These are phyloP conservation scores for Gymnocheta viridis DNA, from an alignment of 2,888 invertebrate genomes.

Conservation along the genomic window DNA sequence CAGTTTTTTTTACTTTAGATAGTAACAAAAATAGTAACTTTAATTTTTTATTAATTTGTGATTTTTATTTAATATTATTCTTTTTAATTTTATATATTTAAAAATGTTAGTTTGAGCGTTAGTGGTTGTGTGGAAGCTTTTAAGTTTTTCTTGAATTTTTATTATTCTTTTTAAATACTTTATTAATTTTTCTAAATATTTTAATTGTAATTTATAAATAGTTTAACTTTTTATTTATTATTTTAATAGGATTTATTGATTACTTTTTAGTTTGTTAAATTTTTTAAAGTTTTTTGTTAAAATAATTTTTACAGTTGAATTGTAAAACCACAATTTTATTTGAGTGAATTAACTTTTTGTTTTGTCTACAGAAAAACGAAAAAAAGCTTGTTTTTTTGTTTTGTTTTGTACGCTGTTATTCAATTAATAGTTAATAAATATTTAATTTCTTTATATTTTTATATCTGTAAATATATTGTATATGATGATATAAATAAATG, in stretches of 20 bases:
- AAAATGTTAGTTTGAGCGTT: constrained; percentile 66
- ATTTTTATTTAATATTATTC: constrained; percentile 58
- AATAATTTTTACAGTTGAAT: constrained; percentile 21
- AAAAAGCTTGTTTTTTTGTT: constrained; percentile 33
- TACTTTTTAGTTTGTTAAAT: not conserved
- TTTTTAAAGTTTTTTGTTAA: not conserved
- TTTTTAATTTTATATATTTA: constrained; percentile 28
- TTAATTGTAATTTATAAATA: constrained; percentile 4
- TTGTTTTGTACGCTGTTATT: constrained; percentile 27
- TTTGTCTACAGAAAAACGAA: not conserved
- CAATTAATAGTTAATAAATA: constrained; percentile 40
- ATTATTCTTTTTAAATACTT: constrained; percentile 19
- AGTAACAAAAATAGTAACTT: constrained; percentile 72
- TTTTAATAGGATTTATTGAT: constrained; percentile 44
- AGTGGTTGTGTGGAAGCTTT: constrained; percentile 70
- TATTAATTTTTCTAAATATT: constrained; percentile 18
- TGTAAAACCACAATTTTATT: constrained; percentile 52
- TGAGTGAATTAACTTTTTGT: constrained; percentile 29
- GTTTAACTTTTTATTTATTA: constrained; percentile 2
- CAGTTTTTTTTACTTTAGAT: no score
- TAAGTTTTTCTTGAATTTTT: constrained; percentile 63
- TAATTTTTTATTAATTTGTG: constrained; percentile 52
- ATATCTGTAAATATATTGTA: constrained; percentile 7
- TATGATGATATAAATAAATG: not conserved
- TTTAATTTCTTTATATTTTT: constrained; percentile 2